These are phyloP conservation scores for Theristus sp. DNA, from an alignment of 2,888 invertebrate species.

Conservation along the genomic window DNA sequence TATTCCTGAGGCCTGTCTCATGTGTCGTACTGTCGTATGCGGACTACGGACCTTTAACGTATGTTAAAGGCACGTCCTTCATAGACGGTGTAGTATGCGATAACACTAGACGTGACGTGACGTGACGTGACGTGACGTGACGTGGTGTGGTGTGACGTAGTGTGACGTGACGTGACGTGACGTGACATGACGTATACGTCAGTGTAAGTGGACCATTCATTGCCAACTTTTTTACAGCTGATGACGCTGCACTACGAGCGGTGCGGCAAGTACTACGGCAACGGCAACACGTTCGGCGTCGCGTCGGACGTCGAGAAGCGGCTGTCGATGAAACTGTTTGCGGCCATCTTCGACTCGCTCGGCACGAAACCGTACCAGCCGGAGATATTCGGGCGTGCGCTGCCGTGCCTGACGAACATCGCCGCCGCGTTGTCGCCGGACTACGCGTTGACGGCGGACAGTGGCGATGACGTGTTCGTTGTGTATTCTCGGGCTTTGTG, in stretches of 20 bases:
- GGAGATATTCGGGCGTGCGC: slow-evolving; percentile 87
- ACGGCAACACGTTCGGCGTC: slow-evolving; percentile 20
- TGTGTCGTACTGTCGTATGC: no score
- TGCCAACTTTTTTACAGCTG: slow-evolving; percentile 40
- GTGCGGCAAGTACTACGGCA: slow-evolving; percentile 85
- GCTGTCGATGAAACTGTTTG: slow-evolving; percentile 95
- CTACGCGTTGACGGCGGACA: slow-evolving; percentile 49
- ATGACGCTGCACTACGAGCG: slow-evolving; percentile 92
- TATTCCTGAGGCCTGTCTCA: no score
- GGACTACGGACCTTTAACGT: no score
- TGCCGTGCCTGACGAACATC: slow-evolving; percentile 93
- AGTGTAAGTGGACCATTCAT: background rate
- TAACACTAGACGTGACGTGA: no score
- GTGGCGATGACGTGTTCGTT: background rate
- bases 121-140: background rate
- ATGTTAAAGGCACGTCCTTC: no score
- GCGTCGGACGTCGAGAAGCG: slow-evolving; percentile 96
- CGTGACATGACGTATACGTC: background rate
- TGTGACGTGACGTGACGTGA: background rate
- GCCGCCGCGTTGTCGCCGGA: slow-evolving; percentile 85
- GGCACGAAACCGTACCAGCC: slow-evolving; percentile 97
- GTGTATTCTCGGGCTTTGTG: no score
- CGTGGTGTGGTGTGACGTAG: background rate
- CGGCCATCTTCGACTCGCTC: slow-evolving; percentile 94
- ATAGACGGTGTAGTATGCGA: no score